Evolutionary conservation across 2,113 vertebrate genomes (phyloP).

Genomic region (Arothron firmamentum): DNA sequence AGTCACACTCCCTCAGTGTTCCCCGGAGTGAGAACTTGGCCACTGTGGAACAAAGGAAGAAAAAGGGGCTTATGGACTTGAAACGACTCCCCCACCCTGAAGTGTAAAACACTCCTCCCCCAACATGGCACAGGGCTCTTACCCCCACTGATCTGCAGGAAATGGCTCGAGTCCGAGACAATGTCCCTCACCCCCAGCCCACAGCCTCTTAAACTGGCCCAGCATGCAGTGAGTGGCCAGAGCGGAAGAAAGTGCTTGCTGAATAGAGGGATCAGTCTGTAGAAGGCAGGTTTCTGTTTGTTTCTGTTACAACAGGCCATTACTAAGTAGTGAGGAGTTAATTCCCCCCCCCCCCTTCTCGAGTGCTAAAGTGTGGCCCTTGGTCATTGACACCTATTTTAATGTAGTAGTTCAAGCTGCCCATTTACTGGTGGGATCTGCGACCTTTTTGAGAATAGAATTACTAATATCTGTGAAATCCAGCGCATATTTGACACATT

Average conservation of each 20-base stretch:
- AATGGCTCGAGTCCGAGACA: slow-evolving; percentile 76
- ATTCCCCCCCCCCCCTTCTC: slow-evolving; percentile 55
- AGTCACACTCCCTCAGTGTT: slow-evolving; percentile 72
- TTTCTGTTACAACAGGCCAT: slow-evolving; percentile 74
- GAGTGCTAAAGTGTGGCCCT: slow-evolving; percentile 67
- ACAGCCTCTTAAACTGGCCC: slow-evolving; percentile 69
- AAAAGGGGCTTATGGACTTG: slow-evolving; percentile 77
- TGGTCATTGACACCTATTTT: slow-evolving; percentile 70
- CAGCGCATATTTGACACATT: neutral
- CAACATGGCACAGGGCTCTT: slow-evolving; percentile 67
- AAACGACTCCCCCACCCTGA: slow-evolving; percentile 75
- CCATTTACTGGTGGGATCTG: slow-evolving; percentile 48
- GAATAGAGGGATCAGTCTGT: slow-evolving; percentile 69
- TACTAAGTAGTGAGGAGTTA: slow-evolving; percentile 71
- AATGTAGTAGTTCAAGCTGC: slow-evolving; percentile 64
- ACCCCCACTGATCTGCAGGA: slow-evolving; percentile 78
- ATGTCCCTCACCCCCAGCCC: slow-evolving; percentile 72
- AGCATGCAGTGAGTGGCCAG: slow-evolving; percentile 70
- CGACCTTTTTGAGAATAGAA: slow-evolving; percentile 30
- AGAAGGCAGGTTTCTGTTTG: slow-evolving; percentile 71
- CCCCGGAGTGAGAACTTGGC: slow-evolving; percentile 72
- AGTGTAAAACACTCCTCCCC: slow-evolving; percentile 78
- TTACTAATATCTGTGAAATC: slow-evolving; percentile 32
- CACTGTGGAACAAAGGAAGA: slow-evolving; percentile 76
- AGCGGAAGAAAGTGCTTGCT: slow-evolving; percentile 61